A percentile compares a stretch with the other conserved stretches of the same genome.
Evolutionary conservation across 1,140 invertebrate genomes (phyloP).

Genomic region (Drosophila mojavensis): DNA sequence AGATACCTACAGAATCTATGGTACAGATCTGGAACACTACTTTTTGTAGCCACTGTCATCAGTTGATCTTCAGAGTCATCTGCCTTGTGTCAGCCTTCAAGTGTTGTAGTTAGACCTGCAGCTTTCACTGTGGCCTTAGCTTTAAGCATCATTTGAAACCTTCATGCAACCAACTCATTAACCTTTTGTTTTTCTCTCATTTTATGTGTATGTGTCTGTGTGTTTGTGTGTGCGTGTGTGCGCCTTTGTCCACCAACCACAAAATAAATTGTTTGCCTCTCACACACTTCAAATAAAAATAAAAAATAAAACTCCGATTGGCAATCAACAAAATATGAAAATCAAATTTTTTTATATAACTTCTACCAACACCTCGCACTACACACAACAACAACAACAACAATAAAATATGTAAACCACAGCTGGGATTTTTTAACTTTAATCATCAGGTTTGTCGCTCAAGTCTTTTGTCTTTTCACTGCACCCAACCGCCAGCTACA

Average conservation of each 20-base stretch:
- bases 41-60: too few species aligned
- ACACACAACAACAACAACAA: constrained; percentile 31
- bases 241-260: constrained; percentile 46
- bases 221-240: constrained; percentile 49
- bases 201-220: constrained; percentile 33
- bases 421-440: constrained; percentile 84
- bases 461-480: constrained; percentile 81
- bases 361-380: constrained; percentile 26
- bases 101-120: constrained; percentile 1
- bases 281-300: constrained; percentile 32
- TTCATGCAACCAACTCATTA: constrained; percentile 63
- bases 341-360: constrained; percentile 21
- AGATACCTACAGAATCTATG: too few species aligned
- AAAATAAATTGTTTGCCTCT: constrained; percentile 62
- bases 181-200: constrained; percentile 57
- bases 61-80: constrained; percentile 2
- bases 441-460: constrained; percentile 84
- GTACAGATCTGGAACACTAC: too few species aligned
- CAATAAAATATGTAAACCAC: constrained; percentile 59
- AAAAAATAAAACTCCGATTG: constrained; percentile 32
- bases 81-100: constrained; percentile 8
- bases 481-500: constrained; percentile 31
- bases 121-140: constrained; percentile 39
- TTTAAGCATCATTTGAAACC: constrained; percentile 23
- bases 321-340: constrained; percentile 36